phyloP scores from a whole-genome alignment of 2,797 vertebrate species.

The Rallus crepitans region DNA sequence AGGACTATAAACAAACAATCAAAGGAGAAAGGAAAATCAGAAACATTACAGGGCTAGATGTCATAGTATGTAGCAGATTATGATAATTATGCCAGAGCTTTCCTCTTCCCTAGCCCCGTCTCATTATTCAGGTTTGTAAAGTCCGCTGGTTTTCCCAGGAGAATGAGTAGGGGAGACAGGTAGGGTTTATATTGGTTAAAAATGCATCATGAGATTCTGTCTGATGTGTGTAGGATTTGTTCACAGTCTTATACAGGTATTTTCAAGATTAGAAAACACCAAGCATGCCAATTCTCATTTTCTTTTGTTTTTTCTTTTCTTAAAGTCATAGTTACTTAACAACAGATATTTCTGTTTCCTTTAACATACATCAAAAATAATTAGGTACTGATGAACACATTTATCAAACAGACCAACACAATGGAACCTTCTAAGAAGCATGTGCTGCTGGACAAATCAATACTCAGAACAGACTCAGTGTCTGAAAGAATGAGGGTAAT shows the following conservation, averaged over 20 bases:
- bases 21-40: background rate
- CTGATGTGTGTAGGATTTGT: background rate
- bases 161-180: background rate
- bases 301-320: background rate
- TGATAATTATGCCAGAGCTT: background rate
- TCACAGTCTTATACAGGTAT: background rate
- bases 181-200: background rate
- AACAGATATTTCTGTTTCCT: background rate
- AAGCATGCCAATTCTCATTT: background rate
- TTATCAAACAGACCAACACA: slow-evolving; percentile 27
- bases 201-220: background rate
- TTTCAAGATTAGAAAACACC: background rate
- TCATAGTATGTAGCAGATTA: background rate
- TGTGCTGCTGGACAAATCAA: slow-evolving; percentile 47
- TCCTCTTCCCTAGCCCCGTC: background rate
- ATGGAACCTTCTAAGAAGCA: slow-evolving; percentile 29
- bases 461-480: slow-evolving; percentile 55
- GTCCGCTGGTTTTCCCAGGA: background rate
- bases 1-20: background rate
- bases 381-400: background rate
- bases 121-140: background rate
- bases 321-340: background rate
- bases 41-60: background rate
- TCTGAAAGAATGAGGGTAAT: slow-evolving; percentile 44
- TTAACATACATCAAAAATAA: background rate